Evolutionary conservation across 2,113 vertebrate genomes (phyloP).

Genomic region (Rhinoptilus africanus): DNA sequence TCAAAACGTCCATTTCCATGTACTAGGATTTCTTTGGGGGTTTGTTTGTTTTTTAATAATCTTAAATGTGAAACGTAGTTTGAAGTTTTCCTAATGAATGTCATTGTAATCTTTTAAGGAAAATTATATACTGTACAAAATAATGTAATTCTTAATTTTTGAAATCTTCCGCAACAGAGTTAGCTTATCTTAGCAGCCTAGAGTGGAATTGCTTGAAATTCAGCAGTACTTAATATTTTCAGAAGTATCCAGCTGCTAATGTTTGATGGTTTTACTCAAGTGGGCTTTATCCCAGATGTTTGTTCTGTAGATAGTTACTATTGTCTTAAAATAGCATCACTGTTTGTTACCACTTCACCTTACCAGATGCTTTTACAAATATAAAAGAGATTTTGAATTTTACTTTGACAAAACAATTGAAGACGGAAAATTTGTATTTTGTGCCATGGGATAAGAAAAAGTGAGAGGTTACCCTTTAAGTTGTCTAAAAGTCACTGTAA

Average conservation of each 20-base stretch:
- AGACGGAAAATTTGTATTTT: neutral
- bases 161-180: neutral
- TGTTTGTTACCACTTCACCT: neutral
- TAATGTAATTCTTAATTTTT: neutral
- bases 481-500: neutral
- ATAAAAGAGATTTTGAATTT: neutral
- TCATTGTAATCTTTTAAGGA: neutral
- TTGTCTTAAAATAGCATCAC: neutral
- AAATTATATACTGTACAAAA: neutral
- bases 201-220: neutral
- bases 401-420: neutral
- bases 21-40: neutral
- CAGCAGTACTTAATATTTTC: neutral
- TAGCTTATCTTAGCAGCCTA: neutral
- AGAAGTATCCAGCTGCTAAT: neutral
- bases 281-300: neutral
- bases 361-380: neutral
- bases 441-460: neutral
- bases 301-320: neutral
- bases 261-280: neutral
- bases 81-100: neutral
- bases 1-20: neutral
- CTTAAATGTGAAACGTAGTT: neutral
- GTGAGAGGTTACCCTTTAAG: neutral
- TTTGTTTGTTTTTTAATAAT: neutral